Percentiles rank a stretch among this genome's conserved stretches.
Conservation (phyloP, 2,797 vertebrate species). For the Crenuchus spilurus region DNA sequence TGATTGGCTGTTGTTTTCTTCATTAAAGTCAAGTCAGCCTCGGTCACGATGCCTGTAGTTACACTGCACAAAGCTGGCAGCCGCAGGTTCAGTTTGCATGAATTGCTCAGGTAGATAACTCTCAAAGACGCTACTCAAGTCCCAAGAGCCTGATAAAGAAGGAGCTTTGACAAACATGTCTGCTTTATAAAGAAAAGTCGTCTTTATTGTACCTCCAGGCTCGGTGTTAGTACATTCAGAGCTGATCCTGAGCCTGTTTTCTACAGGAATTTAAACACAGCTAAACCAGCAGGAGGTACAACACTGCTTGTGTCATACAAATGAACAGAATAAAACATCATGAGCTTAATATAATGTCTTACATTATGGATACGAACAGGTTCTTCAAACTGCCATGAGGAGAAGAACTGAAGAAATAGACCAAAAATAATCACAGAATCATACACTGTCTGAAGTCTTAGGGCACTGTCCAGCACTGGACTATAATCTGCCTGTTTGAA, state of each 20-base stretch:
- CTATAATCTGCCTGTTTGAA: too few species aligned
- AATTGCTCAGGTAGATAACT: constrained; percentile 2
- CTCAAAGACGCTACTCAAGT: background rate
- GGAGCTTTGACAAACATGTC: background rate
- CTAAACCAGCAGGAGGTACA: background rate
- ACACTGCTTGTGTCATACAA: too few species aligned
- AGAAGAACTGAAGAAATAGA: too few species aligned
- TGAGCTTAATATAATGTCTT: background rate
- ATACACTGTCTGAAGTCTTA: too few species aligned
- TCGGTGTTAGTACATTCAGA: background rate
- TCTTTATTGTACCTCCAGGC: background rate
- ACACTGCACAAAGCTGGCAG: background rate
- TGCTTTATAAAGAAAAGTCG: background rate
- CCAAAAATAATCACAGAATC: too few species aligned
- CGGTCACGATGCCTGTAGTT: background rate
- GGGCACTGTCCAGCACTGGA: too few species aligned
- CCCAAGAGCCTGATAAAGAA: background rate
- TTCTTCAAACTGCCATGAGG: too few species aligned
- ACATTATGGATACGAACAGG: too few species aligned
- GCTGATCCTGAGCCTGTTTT: background rate
- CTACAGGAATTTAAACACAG: background rate
- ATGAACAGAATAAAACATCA: background rate
- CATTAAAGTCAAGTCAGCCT: constrained; percentile 1
- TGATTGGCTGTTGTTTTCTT: background rate
- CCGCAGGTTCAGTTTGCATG: background rate